Conservation (phyloP, 2,797 vertebrate genomes). For the Neosalanx taihuensis region DNA sequence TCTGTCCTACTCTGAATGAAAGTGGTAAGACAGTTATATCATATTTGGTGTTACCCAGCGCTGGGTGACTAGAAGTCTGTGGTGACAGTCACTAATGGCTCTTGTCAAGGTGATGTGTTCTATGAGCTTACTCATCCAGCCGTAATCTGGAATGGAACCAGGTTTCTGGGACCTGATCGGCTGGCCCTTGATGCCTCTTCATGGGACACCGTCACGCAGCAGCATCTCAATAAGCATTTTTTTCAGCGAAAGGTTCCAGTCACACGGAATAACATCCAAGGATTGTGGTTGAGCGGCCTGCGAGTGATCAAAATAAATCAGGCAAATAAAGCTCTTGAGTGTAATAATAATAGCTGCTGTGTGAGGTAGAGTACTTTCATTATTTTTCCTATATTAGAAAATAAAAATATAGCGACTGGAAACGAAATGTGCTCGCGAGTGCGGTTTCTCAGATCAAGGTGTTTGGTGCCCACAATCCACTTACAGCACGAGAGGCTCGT, state of each 20-base stretch:
- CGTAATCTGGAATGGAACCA: background rate
- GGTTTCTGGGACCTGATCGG: background rate
- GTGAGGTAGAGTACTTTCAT: background rate
- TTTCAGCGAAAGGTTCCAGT: constrained; percentile 26
- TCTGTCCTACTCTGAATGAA: background rate
- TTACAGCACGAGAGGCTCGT: constrained; percentile 29
- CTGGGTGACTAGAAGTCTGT: background rate
- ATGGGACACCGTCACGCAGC: constrained; percentile 18
- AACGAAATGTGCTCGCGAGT: constrained; percentile 4
- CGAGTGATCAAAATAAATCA: background rate
- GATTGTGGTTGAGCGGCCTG: background rate
- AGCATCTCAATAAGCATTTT: constrained; percentile 52
- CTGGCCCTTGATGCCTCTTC: constrained; percentile 36
- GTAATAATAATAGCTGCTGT: background rate
- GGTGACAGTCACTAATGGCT: no score
- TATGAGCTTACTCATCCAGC: background rate
- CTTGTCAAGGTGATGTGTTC: background rate
- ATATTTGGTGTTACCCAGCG: background rate
- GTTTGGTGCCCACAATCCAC: constrained; percentile 36
- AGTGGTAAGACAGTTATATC: background rate
- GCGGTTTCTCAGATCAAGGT: constrained; percentile 22
- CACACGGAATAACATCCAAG: background rate
- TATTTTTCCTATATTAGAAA: constrained; percentile 10
- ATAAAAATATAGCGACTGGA: constrained; percentile 15
- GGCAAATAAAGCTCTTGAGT: background rate